Conservation (phyloP, 2,113 vertebrate genomes). For the Calypte anna region DNA sequence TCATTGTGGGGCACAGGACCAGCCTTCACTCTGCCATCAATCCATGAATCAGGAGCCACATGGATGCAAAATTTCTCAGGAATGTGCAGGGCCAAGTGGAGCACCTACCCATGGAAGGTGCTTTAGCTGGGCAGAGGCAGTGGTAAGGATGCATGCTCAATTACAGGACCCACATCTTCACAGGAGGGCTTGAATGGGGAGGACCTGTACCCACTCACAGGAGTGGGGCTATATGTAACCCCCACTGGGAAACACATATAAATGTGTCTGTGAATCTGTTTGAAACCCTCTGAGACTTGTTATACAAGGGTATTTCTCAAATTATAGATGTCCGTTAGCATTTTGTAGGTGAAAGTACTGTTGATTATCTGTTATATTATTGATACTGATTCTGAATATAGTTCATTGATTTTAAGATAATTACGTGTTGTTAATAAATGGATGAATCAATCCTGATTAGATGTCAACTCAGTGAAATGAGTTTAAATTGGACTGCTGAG, state of each 20-base stretch:
- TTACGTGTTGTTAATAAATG: not conserved
- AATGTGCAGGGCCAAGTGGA: accelerated
- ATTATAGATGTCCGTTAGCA: not conserved
- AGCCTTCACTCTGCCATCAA: not conserved
- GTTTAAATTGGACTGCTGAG: not conserved
- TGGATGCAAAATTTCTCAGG: accelerated
- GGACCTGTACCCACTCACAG: not conserved
- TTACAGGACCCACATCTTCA: not conserved
- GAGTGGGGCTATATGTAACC: accelerated
- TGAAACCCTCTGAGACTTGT: not conserved
- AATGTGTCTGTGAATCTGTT: no score
- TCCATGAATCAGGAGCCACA: not conserved
- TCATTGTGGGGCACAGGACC: not conserved
- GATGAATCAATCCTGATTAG: not conserved
- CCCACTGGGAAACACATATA: no score
- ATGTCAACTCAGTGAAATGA: not conserved
- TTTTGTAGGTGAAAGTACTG: not conserved
- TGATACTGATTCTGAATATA: not conserved
- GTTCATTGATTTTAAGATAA: conserved; percentile 3
- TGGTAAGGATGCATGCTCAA: accelerated
- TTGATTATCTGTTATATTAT: not conserved
- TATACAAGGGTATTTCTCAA: not conserved
- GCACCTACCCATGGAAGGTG: not conserved
- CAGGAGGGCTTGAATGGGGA: no score
- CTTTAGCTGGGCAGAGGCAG: not conserved